Evolutionary conservation across 2,888 invertebrate species (phyloP).

Genomic region (Gari tellinella): DNA sequence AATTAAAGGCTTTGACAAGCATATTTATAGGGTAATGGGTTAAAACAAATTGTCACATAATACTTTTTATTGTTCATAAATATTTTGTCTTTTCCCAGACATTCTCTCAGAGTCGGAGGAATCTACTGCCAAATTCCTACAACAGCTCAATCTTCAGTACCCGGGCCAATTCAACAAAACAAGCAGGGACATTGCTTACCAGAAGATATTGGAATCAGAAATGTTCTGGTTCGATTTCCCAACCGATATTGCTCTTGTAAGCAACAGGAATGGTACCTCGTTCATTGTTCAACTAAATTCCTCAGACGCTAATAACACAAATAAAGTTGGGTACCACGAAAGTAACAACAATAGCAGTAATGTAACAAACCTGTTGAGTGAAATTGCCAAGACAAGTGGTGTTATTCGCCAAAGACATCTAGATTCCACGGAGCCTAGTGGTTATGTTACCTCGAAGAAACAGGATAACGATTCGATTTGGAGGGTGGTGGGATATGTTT

Average conservation of each 20-base stretch:
- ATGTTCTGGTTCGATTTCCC: slow-evolving; percentile 51
- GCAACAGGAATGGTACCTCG: neutral
- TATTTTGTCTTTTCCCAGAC: slow-evolving; percentile 52
- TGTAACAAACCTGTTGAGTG: too few species aligned
- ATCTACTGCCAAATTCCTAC: slow-evolving; percentile 54
- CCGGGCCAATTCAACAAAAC: slow-evolving; percentile 54
- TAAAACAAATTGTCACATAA: too few species aligned
- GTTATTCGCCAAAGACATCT: too few species aligned
- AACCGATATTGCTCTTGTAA: slow-evolving; percentile 1
- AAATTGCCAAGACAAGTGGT: too few species aligned
- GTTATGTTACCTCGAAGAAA: too few species aligned
- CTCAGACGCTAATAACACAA: neutral
- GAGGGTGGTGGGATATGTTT: slow-evolving; percentile 46
- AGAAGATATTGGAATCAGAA: slow-evolving; percentile 58
- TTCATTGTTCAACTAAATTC: slow-evolving; percentile 1
- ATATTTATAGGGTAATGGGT: too few species aligned
- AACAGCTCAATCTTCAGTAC: slow-evolving; percentile 55
- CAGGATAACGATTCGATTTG: too few species aligned
- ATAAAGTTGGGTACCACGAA: too few species aligned
- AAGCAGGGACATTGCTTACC: slow-evolving; percentile 57
- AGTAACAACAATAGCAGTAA: too few species aligned
- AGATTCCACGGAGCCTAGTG: too few species aligned
- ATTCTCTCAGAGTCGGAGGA: slow-evolving; percentile 62
- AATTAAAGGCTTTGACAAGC: too few species aligned
- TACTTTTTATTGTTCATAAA: neutral